phyloP scores from a whole-genome alignment of 35 echinoderm and acorn worm genomes.

The Apostichopus japonicus region DNA sequence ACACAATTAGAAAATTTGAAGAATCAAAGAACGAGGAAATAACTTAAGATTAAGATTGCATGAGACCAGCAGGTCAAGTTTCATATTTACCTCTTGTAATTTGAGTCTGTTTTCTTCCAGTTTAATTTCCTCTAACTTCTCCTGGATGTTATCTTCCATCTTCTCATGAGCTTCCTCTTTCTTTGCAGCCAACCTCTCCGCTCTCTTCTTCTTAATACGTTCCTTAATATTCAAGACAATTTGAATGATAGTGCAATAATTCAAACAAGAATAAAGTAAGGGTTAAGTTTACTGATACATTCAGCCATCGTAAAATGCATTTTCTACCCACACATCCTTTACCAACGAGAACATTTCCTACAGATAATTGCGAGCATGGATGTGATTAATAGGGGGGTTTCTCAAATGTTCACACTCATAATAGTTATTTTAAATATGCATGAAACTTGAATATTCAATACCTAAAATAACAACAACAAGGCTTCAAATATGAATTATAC shows the following conservation, averaged over 20 bases:
- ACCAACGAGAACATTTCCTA: too few relatives aligned
- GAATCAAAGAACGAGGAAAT: not conserved
- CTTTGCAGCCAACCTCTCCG: slow-evolving; percentile 83
- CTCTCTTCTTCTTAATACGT: slow-evolving; percentile 77
- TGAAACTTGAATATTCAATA: too few relatives aligned
- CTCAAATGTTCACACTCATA: too few relatives aligned
- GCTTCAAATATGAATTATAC: not conserved
- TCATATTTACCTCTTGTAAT: slow-evolving; percentile 71
- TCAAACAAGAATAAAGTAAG: too few relatives aligned
- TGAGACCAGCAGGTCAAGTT: not conserved
- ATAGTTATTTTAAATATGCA: too few relatives aligned
- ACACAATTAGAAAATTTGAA: not conserved
- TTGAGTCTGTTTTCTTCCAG: slow-evolving; percentile 85
- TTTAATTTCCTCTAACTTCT: slow-evolving; percentile 74
- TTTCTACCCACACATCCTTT: too few relatives aligned
- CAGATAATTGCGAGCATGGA: too few relatives aligned
- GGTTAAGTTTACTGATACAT: too few relatives aligned
- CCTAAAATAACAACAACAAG: too few relatives aligned
- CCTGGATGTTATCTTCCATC: slow-evolving; percentile 68
- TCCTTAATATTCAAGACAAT: slow-evolving; percentile 62
- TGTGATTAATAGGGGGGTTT: too few relatives aligned
- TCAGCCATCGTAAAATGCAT: too few relatives aligned
- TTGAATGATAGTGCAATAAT: too few relatives aligned
- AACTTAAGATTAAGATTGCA: not conserved
- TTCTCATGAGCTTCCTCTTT: slow-evolving; percentile 65